phyloP scores from a whole-genome alignment of 2,797 vertebrate species.

The Hemitrygon akajei region DNA sequence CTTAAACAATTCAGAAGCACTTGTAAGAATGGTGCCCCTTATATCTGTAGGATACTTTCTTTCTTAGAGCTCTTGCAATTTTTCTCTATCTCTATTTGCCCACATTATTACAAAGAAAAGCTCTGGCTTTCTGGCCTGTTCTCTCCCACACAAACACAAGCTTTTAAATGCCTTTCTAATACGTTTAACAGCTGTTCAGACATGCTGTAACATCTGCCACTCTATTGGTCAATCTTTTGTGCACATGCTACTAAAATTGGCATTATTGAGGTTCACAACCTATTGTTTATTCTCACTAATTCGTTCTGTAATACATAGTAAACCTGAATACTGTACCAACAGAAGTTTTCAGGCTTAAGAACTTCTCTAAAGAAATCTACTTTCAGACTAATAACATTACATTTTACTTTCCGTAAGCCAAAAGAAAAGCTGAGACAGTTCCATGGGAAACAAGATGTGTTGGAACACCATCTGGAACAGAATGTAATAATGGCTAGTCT shows the following conservation, averaged over 20 bases:
- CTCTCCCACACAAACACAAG: background rate
- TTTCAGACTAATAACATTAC: constrained; percentile 23
- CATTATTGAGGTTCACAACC: background rate
- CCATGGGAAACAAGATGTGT: constrained; percentile 27
- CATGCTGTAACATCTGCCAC: background rate
- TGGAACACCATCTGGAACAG: constrained; percentile 31
- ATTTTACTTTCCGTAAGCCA: constrained; percentile 11
- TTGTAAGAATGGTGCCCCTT: background rate
- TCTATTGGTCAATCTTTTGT: background rate
- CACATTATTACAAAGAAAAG: background rate
- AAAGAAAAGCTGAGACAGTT: constrained; percentile 16
- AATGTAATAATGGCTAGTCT: constrained; percentile 17
- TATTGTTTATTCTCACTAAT: background rate
- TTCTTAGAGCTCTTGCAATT: background rate
- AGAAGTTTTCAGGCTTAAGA: background rate
- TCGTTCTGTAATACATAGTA: background rate
- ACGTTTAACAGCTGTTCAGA: background rate
- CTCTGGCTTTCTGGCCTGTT: background rate
- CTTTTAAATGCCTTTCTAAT: background rate
- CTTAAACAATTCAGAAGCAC: background rate
- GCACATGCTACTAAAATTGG: background rate
- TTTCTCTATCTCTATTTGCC: background rate
- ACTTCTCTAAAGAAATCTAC: background rate
- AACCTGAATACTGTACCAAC: background rate
- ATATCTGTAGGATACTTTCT: background rate